Evolutionary conservation across 2,797 vertebrate species (phyloP), one percentile per base, ranked within the genome.

Genomic region (Tokudaia tokunoshimensis): DNA sequence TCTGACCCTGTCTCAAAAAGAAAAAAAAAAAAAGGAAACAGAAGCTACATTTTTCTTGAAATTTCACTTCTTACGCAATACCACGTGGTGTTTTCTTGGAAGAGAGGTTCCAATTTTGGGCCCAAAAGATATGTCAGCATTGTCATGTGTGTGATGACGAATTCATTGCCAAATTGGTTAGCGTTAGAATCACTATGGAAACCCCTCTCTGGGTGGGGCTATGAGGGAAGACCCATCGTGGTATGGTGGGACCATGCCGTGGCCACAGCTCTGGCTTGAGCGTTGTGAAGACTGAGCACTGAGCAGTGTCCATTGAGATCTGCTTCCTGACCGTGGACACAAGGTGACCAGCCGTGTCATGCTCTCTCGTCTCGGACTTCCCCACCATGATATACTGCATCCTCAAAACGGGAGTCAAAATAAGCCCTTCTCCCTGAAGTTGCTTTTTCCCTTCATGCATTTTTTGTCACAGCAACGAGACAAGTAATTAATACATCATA

Each of bases 21-120:
- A 19, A 12, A 37, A 34, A 74, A 44, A 12, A 37, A 34, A 74
- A 44, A 83, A 13, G 3, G 3, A 41, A 74, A 41, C 12, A 63
- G n/a, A 19, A n/a, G 24, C 13, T 61, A 24, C 22, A 61, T 44
- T 34, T 96, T 50, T 70, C 15, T 59, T 78, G 57, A 47, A 47
- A n/a, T 31, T 85, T 88, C 57, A 74, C 44, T 95, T 92, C 80
- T 94, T 63, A 80, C 59, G 89, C 8, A 41, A 52, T 1, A 76
- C 50, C 89, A 82, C 12, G 26, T 89, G 70, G 55, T 31, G n/a
- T 89, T 89, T 98, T 88, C 86, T 61, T 97, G 34, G 74, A 89
- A 96, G 86, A 44, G 29, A 94, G 57, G 41, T 44, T 94, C n/a
- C 52, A 88, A 12, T 87, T 92, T 57, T 92, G 78, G 61, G 88